A percentile compares a stretch with the other conserved stretches of the same genome.
phyloP scores from a whole-genome alignment of 1,140 invertebrate genomes.

The Calosoma granatense region DNA sequence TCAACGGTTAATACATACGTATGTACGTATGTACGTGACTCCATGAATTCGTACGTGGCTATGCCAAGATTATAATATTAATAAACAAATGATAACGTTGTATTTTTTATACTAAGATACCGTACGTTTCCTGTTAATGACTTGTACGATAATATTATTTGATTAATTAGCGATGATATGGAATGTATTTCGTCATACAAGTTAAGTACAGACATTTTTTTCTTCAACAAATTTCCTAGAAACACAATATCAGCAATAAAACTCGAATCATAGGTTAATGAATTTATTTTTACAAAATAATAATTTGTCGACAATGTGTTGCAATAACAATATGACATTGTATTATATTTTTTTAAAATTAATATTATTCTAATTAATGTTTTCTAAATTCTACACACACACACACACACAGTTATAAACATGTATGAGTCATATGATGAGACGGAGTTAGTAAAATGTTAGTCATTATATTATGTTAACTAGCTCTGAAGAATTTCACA shows the following conservation, averaged over 20 bases:
- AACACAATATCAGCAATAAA: too few species aligned
- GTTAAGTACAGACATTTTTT: too few species aligned
- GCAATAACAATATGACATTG: neutral
- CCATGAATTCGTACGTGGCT: neutral
- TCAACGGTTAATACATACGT: neutral
- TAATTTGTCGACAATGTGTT: too few species aligned
- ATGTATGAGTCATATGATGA: neutral
- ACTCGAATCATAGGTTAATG: too few species aligned
- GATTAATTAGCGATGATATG: neutral
- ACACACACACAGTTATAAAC: neutral
- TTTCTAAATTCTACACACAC: neutral
- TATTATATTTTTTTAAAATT: neutral
- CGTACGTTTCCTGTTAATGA: too few species aligned
- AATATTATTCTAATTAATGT: neutral
- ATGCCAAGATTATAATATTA: neutral
- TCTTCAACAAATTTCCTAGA: too few species aligned
- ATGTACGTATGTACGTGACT: neutral
- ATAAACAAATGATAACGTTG: too few species aligned
- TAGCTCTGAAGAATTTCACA: neutral
- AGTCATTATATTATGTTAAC: neutral
- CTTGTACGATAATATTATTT: neutral
- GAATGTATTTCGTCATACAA: too few species aligned
- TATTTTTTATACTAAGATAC: neutral
- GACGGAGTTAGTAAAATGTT: neutral
- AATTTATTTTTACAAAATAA: too few species aligned